These are phyloP conservation scores for Sceloporus tristichus DNA, from an alignment of 2,113 vertebrate genomes.

Conservation along the genomic window DNA sequence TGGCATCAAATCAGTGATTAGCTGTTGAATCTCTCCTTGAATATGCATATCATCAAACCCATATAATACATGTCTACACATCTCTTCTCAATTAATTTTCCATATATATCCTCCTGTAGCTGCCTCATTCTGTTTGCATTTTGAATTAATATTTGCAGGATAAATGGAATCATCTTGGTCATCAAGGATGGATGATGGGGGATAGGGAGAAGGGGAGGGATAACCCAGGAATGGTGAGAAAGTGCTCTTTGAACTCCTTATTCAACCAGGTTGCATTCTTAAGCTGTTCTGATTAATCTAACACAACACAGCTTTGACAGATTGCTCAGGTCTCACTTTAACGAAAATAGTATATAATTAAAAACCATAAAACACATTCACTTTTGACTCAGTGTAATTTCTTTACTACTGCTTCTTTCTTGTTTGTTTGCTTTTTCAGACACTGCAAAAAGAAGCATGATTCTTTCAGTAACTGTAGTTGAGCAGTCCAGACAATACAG, in stretches of 20 bases:
- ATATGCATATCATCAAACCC: constrained; percentile 47
- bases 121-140: constrained; percentile 72
- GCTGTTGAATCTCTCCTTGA: constrained; percentile 43
- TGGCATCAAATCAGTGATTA: constrained; percentile 42
- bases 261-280: constrained; percentile 43
- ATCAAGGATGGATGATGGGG: constrained; percentile 39
- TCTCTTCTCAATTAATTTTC: constrained; percentile 73
- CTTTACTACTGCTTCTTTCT: constrained; percentile 45
- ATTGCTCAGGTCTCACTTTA: constrained; percentile 28
- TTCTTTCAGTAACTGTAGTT: constrained; percentile 18
- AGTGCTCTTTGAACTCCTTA: constrained; percentile 48
- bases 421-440: constrained; percentile 42
- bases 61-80: constrained; percentile 19
- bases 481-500: not conserved
- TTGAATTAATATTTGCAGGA: constrained; percentile 76
- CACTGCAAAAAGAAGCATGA: not conserved
- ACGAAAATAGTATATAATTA: constrained; percentile 30
- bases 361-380: constrained; percentile 22
- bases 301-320: constrained; percentile 15
- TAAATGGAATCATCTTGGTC: constrained; percentile 69
- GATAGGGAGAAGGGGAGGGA: constrained; percentile 3
- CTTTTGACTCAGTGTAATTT: constrained; percentile 10
- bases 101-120: constrained; percentile 61
- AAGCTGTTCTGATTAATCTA: constrained; percentile 58
- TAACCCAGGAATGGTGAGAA: constrained; percentile 25